Evolutionary conservation across 2,888 invertebrate genomes (phyloP).

Genomic region (Punctoribates punctum): DNA sequence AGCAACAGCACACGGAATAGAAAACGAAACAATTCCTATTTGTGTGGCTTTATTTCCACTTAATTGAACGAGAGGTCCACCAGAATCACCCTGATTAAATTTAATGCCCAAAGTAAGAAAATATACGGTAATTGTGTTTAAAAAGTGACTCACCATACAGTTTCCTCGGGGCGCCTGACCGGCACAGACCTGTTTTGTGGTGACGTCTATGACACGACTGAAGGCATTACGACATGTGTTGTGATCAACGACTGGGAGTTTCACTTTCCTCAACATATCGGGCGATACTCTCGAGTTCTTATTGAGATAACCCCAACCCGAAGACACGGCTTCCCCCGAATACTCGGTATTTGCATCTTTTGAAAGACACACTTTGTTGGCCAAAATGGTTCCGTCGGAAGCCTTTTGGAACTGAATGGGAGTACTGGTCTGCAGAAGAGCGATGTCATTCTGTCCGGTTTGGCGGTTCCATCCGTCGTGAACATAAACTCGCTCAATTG

Average conservation of each 20-base stretch:
- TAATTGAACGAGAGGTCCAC: slow-evolving; percentile 41
- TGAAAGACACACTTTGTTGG: slow-evolving; percentile 40
- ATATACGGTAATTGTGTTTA: too few species aligned
- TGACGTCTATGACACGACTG: slow-evolving; percentile 37
- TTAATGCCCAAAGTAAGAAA: not conserved
- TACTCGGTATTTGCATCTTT: slow-evolving; percentile 1
- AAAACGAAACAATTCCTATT: slow-evolving; percentile 43
- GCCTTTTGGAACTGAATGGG: slow-evolving; percentile 33
- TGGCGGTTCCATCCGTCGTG: slow-evolving; percentile 40
- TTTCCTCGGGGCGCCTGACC: slow-evolving; percentile 40
- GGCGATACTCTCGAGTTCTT: slow-evolving; percentile 37
- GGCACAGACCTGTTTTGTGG: slow-evolving; percentile 41
- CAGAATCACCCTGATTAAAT: slow-evolving; percentile 40
- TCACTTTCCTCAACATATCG: slow-evolving; percentile 33
- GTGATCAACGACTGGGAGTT: slow-evolving; percentile 35
- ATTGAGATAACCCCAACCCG: slow-evolving; percentile 41
- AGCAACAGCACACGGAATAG: slow-evolving; percentile 42
- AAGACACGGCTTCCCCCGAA: slow-evolving; percentile 30
- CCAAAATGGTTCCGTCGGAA: not conserved
- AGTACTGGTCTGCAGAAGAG: slow-evolving; percentile 24
- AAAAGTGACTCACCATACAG: slow-evolving; percentile 38
- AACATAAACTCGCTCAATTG: slow-evolving; percentile 12
- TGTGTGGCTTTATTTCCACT: slow-evolving; percentile 30
- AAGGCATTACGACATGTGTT: slow-evolving; percentile 36
- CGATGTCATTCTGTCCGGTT: slow-evolving; percentile 41